These are phyloP conservation scores for Glandiceps talaboti DNA, from an alignment of 53 echinoderm and acorn worm genomes.

Conservation along the genomic window DNA sequence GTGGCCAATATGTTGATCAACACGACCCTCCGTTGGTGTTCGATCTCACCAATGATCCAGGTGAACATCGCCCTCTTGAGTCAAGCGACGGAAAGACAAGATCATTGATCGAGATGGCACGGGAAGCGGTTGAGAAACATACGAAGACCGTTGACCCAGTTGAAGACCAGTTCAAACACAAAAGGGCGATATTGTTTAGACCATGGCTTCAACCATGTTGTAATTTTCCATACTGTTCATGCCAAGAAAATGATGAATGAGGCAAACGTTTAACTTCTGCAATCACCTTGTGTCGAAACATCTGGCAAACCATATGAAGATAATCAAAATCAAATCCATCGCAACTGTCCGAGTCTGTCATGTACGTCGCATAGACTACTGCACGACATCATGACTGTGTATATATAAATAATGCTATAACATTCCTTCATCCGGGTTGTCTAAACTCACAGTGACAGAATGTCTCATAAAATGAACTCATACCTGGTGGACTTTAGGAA, in stretches of 20 bases:
- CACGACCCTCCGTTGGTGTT: slow-evolving; percentile 84
- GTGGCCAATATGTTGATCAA: slow-evolving; percentile 45
- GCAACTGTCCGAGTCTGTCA: too few relatives aligned
- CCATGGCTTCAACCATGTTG: slow-evolving; percentile 91
- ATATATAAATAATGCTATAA: too few relatives aligned
- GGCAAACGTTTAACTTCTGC: too few relatives aligned
- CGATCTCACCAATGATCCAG: slow-evolving; percentile 65
- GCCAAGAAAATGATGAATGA: slow-evolving; percentile 35
- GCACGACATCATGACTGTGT: too few relatives aligned
- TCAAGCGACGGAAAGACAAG: slow-evolving; percentile 27
- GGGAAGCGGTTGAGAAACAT: slow-evolving; percentile 46
- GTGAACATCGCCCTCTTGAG: slow-evolving; percentile 61
- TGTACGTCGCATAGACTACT: too few relatives aligned
- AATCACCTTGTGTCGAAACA: too few relatives aligned
- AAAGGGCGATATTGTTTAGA: slow-evolving; percentile 38
- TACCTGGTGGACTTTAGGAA: too few relatives aligned
- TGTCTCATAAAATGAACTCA: too few relatives aligned
- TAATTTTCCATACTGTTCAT: slow-evolving; percentile 82
- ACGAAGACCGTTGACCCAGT: slow-evolving; percentile 26
- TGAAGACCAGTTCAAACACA: slow-evolving; percentile 52
- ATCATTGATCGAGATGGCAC: slow-evolving; percentile 38
- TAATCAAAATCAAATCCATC: too few relatives aligned
- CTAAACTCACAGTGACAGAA: too few relatives aligned
- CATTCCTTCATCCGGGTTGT: too few relatives aligned
- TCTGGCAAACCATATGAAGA: too few relatives aligned